These are phyloP conservation scores for Anthonomus grandis DNA, from an alignment of 1,140 invertebrate genomes.

Conservation along the genomic window DNA sequence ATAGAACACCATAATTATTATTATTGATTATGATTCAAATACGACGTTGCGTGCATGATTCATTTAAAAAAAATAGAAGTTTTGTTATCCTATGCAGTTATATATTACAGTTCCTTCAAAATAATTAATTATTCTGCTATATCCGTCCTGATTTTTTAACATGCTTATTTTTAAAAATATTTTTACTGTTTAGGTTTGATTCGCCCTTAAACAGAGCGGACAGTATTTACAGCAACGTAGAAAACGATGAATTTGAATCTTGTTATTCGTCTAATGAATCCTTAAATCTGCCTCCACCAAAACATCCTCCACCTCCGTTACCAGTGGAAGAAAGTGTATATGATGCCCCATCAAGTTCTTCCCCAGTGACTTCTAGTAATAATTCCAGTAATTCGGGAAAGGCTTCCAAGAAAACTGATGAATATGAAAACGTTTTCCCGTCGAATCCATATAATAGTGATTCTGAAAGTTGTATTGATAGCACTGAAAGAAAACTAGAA, in stretches of 20 bases:
- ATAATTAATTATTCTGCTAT: too few relatives aligned
- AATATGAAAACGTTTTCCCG: constrained; percentile 51
- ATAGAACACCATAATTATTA: too few relatives aligned
- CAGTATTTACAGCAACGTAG: constrained; percentile 38
- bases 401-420: constrained; percentile 22
- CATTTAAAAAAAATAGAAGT: too few relatives aligned
- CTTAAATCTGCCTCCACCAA: constrained; percentile 53
- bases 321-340: constrained; percentile 58
- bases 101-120: too few relatives aligned
- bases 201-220: constrained; percentile 37
- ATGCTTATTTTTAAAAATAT: neutral
- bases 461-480: constrained; percentile 46
- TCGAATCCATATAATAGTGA: constrained; percentile 48
- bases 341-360: constrained; percentile 53
- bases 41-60: too few relatives aligned
- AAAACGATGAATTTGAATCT: constrained; percentile 24
- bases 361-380: constrained; percentile 44
- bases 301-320: constrained; percentile 58
- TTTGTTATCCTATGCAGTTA: too few relatives aligned
- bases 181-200: constrained; percentile 38
- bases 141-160: too few relatives aligned
- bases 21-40: too few relatives aligned
- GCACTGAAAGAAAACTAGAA: constrained; percentile 24
- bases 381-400: constrained; percentile 47
- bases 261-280: constrained; percentile 39